Evolutionary conservation across 2,797 vertebrate species (phyloP).

Genomic region (Anguilla obscura): DNA sequence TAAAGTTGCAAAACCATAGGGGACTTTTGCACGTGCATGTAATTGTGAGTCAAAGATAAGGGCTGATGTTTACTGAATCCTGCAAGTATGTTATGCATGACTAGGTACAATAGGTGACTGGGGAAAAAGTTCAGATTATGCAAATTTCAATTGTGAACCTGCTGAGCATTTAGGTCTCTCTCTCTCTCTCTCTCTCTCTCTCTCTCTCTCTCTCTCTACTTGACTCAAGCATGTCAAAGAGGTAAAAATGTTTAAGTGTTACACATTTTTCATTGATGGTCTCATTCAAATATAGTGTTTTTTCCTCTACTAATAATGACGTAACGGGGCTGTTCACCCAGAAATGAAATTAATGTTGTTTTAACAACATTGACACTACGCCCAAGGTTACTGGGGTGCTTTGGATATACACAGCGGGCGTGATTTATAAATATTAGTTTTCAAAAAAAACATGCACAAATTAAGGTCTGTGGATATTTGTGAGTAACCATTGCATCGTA

Average conservation of each 20-base stretch:
- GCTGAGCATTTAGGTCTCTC: not conserved
- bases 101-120: not conserved
- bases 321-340: too few relatives aligned
- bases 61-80: conserved; percentile 52
- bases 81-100: not conserved
- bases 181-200: not conserved
- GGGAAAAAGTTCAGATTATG: conserved; percentile 19
- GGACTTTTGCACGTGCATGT: not conserved
- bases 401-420: too few relatives aligned
- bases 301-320: not conserved
- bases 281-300: not conserved
- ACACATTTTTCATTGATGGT: not conserved
- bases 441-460: too few relatives aligned
- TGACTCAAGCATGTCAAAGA: not conserved
- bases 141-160: conserved; percentile 25
- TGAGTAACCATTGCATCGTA: too few relatives aligned
- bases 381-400: too few relatives aligned
- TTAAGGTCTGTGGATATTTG: too few relatives aligned
- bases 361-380: too few relatives aligned
- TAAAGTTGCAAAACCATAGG: not conserved
- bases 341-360: too few relatives aligned
- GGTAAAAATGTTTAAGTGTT: not conserved
- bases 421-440: too few relatives aligned
- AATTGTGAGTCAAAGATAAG: conserved; percentile 61
- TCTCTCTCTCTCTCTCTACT: not conserved